Base-by-base conservation (phyloP, 2,888 invertebrate species). In the Conchocele bisecta region DNA sequence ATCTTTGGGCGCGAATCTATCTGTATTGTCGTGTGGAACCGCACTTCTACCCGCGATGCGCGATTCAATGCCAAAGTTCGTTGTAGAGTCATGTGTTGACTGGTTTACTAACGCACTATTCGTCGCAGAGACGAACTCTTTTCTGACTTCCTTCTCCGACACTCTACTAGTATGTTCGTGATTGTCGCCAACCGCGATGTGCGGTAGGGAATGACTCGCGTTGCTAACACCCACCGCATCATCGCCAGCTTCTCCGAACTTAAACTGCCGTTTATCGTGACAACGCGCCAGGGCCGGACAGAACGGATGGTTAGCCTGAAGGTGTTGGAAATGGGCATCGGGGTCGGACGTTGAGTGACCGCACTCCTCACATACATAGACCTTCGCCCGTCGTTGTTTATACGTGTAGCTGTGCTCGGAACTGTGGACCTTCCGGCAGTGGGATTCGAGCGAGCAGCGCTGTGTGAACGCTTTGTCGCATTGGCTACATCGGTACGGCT, bases 381-480 rank as follows among this genome's bases (percentile, higher is more conserved):
- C 93, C 95, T 99, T 99, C 91, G 97, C 97, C 87, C 99, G 94
- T 71, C 99, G 93, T 92, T 99, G 98, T 91, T 99, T 99, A 93
- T 99, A 99, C 3, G 97, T 98, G 91, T 98, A 99, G 81, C 95
- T 95, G 92, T 98, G 98, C 88, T 97, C 96, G 35, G 98, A 96
- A 71, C 98, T 98, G 91, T 99, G 99, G 33, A 99, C 98, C 93
- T 99, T 99, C 65, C 97, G 93, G 89, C 98, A 96, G 91, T 99
- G 99, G 22, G 98, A 99, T 92, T 99, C 99, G 80, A 99, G 93
- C 9, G 98, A 98, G 92, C 99, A 99, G 88, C 99, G 94, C 92
- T 99, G 99, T 54, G 99, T 99, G 93, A 99, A 99, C 39, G 98
- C 98, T 92, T 99, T 99, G 91, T 98, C 98, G 91, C 99, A 99